Base-by-base conservation (phyloP, 2,113 vertebrate genomes). In the Phaethornis superciliosus region DNA sequence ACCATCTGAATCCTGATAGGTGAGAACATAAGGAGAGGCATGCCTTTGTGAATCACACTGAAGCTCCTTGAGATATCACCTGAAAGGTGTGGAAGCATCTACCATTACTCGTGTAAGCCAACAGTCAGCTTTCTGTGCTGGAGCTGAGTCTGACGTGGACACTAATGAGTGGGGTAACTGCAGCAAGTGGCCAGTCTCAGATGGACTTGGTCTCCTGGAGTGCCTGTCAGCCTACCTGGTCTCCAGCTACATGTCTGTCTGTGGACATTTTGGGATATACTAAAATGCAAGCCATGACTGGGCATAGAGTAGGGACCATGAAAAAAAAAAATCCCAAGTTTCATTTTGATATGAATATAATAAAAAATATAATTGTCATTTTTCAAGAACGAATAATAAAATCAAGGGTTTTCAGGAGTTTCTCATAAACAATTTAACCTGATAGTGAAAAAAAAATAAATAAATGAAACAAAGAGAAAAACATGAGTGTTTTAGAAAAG, bases 1-100 rank as follows among this genome's bases (percentile, higher is more conserved):
- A 82, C 83, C 80, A 91, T 81, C 65, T 96, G 94, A 94, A 83
- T 70, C 47, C 44, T 93, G 90, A 93, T 84, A 92, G 89, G 75
- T 93, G 91, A 46, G 56, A 90, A 91, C 51, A 81, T 37, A 79
- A 35, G 89, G 55, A 30, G 6, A 60, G 42, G 49, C 14, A 81
- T 83, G 58, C 13, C 32, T 75, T 35, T 69, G 54, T 82, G 75
- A 87, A 84, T 69, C 63, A 46, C 9, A 47, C 32, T 10, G 68
- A 63, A 91, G 51, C 20, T 89, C 37, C 75, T 85, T 72, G 78
- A 87, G 58, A 15, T 72, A 42, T 51, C 65, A 92, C 94, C 89
- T 91, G 89, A 76, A 60, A 81, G 70, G 35, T 55, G 42, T 60
- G 55, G 81, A 64, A 91, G 28, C 63, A n/a, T 26, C 63, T 76